Evolutionary conservation across 2,888 invertebrate species (phyloP), one percentile per base, ranked within the genome.

Genomic region (Platycheirus rosarum): DNA sequence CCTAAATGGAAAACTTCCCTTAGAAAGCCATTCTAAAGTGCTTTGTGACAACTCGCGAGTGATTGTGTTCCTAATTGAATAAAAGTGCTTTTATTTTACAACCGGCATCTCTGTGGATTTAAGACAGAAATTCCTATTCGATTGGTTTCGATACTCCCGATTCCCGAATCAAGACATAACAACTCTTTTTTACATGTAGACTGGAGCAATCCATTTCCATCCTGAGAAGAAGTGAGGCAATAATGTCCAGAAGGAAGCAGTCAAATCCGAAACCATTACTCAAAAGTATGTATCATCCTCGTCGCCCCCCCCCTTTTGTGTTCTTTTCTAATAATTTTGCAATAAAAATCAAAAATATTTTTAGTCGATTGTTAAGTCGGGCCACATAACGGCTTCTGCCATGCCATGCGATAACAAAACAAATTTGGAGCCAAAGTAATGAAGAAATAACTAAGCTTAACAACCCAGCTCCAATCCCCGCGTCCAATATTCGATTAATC

Each of bases 161-260:
- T 26, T n/a, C n/a, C n/a, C 40, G 65, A 69, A 46, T 55, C 55
- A 32, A 65, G 69, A 79, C 32, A 63, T 69, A 66, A 75, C 57
- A 70, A 76, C 53, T 71, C 66, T 68, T 63, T 73, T 68, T 77
- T 82, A 70, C 85, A 86, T 86, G 86, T 84, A 85, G 84, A 82
- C 85, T 85, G 84, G 85, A 84, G 80, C 85, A 62, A 62, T 77
- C 76, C 71, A 85, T 84, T 84, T 77, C 76, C 71, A 85, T 84
- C 84, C 86, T 84, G 85, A 80, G 65, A 77, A 82, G 82, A 77
- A 77, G 82, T 68, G 77, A 86, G 85, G 80, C 86, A 85, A 82
- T 82, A 87, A 97, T 97, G 97, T 97, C 97, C 91, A 95, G 97
- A 91, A 94, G 97, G 92, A 97, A 97, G 93, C 97, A 97, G 93